Evolutionary conservation across 2,113 vertebrate species (phyloP).

Genomic region (Probosciger aterrimus): DNA sequence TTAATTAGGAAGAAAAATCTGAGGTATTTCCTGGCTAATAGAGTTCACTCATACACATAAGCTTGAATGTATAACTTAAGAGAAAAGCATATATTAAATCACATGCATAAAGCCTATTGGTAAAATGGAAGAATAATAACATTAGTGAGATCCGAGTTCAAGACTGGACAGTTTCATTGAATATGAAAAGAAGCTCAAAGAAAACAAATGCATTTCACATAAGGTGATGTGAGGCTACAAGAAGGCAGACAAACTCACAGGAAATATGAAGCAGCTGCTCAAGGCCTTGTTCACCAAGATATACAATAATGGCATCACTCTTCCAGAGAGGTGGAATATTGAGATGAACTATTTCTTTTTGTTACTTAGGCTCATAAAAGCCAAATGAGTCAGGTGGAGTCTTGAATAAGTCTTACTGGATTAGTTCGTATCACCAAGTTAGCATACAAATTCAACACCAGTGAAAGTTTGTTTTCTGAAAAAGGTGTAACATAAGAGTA

Average conservation of each 20-base stretch:
- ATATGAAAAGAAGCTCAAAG: neutral
- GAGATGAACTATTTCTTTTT: neutral
- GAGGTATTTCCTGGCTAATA: neutral
- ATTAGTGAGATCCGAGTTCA: neutral
- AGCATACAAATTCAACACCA: neutral
- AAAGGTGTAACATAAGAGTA: neutral
- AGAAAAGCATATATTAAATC: neutral
- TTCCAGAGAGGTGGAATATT: neutral
- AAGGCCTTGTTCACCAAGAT: neutral
- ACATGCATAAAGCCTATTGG: rapidly evolving
- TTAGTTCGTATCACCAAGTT: neutral
- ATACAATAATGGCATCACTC: neutral
- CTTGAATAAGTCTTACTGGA: neutral
- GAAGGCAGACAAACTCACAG: neutral
- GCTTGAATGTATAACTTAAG: neutral
- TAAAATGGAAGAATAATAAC: neutral
- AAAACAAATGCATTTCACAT: neutral
- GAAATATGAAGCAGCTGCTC: neutral
- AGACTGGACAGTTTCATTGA: neutral
- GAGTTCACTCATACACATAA: neutral
- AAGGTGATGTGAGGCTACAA: neutral
- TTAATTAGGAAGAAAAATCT: neutral
- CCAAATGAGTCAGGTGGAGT: neutral
- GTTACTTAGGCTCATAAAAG: neutral
- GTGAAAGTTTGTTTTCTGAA: neutral